Conservation (phyloP, 1,140 invertebrate species). For the Trachymyrmex septentrionalis region DNA sequence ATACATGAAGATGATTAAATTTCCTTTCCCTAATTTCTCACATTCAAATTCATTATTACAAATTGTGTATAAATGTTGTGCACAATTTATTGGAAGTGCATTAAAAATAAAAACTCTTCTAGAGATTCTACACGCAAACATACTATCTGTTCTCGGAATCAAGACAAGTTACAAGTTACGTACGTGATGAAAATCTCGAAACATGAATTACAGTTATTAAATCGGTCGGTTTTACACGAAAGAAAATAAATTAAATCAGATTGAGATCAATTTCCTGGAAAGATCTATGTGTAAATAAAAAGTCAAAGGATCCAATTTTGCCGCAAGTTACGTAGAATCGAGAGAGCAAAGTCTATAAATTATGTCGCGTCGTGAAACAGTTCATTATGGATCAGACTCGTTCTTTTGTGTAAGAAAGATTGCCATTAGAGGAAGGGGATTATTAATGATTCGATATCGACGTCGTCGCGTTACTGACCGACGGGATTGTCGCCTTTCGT, state of each 20-base stretch:
- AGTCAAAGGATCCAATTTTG: background rate
- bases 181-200: slow-evolving; percentile 21
- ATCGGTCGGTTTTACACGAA: background rate
- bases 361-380: slow-evolving; percentile 36
- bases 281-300: slow-evolving; percentile 13
- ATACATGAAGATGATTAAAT: background rate
- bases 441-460: slow-evolving; percentile 70
- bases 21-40: background rate
- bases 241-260: background rate
- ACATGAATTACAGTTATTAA: slow-evolving; percentile 27
- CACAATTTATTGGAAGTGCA: background rate
- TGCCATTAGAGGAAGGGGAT: slow-evolving; percentile 45
- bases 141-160: slow-evolving; percentile 5
- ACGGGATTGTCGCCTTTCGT: slow-evolving; percentile 56
- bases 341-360: slow-evolving; percentile 17
- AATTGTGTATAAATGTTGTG: background rate
- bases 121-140: background rate
- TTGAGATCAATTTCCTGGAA: slow-evolving; percentile 7
- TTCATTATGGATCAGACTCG: slow-evolving; percentile 39
- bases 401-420: slow-evolving; percentile 26
- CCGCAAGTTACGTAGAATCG: slow-evolving; percentile 4
- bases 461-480: slow-evolving; percentile 59
- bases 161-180: slow-evolving; percentile 7
- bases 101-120: slow-evolving; percentile 7
- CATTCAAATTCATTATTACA: background rate